These are phyloP conservation scores for Episyrphus balteatus DNA, from an alignment of 1,140 invertebrate genomes.

Conservation along the genomic window DNA sequence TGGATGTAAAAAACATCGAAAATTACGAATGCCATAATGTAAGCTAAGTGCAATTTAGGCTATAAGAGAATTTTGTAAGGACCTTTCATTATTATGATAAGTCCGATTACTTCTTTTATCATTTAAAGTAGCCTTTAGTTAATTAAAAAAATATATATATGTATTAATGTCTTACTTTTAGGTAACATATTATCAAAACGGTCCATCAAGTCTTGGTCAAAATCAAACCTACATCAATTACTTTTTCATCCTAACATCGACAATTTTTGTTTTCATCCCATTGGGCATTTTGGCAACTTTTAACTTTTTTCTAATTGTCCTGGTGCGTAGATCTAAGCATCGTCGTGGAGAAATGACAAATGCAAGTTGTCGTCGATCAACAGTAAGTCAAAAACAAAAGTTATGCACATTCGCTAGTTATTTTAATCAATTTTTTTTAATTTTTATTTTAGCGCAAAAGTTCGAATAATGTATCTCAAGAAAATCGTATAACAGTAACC, in stretches of 20 bases:
- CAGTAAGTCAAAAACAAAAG: constrained; percentile 11
- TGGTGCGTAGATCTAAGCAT: constrained; percentile 48
- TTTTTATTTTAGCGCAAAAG: constrained; percentile 16
- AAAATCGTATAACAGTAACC: constrained; percentile 63
- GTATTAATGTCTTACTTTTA: not conserved
- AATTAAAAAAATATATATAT: no score
- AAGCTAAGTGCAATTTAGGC: not conserved
- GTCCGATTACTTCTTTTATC: no score
- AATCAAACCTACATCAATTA: constrained; percentile 47
- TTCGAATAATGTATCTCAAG: constrained; percentile 39
- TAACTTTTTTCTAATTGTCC: constrained; percentile 57
- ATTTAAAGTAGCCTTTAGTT: no score
- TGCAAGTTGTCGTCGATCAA: constrained; percentile 29
- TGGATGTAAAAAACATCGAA: not conserved
- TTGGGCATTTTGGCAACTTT: constrained; percentile 56
- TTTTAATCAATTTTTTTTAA: not conserved
- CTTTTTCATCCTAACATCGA: constrained; percentile 56
- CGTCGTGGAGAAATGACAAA: constrained; percentile 46
- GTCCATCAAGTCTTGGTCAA: constrained; percentile 32
- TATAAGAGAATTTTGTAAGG: no score
- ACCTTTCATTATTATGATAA: no score
- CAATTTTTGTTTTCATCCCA: constrained; percentile 56
- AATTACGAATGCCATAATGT: not conserved
- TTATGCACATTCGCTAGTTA: not conserved
- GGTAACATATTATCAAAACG: constrained; percentile 22